These are phyloP conservation scores for Drosophila malerkotliana DNA, from an alignment of 1,140 invertebrate species.

Conservation along the genomic window DNA sequence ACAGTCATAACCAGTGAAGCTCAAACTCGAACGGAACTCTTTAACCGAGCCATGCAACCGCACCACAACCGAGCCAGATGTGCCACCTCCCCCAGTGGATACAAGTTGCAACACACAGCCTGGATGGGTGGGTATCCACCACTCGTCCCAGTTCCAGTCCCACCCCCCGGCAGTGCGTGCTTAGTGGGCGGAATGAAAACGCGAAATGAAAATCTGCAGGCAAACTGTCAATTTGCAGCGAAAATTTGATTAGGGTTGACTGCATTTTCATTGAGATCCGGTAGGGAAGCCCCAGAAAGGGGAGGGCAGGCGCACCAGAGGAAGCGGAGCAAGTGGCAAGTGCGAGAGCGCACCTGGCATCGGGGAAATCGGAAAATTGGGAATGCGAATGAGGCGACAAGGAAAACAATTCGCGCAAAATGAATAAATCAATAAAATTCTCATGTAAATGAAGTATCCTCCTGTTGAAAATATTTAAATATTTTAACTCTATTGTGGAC, in stretches of 20 bases:
- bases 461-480: not conserved
- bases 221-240: slow-evolving; percentile 60
- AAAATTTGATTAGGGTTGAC: slow-evolving; percentile 70
- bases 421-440: slow-evolving; percentile 1
- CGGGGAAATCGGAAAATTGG: slow-evolving; percentile 19
- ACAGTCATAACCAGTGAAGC: slow-evolving; percentile 19
- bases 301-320: not conserved
- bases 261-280: slow-evolving; percentile 40
- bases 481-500: not conserved
- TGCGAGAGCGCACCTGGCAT: slow-evolving; percentile 13
- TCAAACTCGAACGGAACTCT: slow-evolving; percentile 43
- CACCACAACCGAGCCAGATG: not conserved
- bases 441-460: slow-evolving; percentile 4
- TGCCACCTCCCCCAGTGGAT: not conserved
- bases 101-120: not conserved
- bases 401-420: slow-evolving; percentile 25
- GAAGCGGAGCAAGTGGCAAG: not conserved
- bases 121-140: too few species aligned
- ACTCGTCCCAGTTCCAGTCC: not conserved
- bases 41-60: slow-evolving; percentile 44
- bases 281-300: not conserved
- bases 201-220: slow-evolving; percentile 64
- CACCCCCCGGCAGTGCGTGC: slow-evolving; percentile 23
- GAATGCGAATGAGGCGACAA: slow-evolving; percentile 37
- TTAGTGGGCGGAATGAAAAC: slow-evolving; percentile 55